phyloP scores from a whole-genome alignment of 2,797 vertebrate species.

The Falco biarmicus region DNA sequence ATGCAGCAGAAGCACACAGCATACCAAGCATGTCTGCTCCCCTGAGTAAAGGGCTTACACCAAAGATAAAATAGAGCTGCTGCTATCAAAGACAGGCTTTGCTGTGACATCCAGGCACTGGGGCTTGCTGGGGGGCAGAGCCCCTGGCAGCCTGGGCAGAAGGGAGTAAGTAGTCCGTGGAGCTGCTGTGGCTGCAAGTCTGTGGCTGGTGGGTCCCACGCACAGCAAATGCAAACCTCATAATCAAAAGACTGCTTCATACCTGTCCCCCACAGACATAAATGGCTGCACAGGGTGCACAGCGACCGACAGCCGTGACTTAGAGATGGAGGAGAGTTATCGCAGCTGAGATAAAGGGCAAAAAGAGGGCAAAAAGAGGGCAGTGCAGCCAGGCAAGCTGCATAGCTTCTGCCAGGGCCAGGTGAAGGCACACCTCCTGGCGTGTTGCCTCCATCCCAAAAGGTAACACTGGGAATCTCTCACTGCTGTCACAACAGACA shows the following conservation, averaged over 20 bases:
- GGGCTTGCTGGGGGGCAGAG: neutral
- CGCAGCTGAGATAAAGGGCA: neutral
- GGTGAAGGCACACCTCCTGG: neutral
- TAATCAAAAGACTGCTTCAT: neutral
- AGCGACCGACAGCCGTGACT: fast-evolving
- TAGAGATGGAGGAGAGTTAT: neutral
- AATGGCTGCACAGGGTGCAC: neutral
- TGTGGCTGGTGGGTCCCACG: neutral
- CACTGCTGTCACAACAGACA: neutral
- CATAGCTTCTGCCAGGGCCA: neutral
- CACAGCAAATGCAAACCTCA: neutral
- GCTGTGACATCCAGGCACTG: neutral
- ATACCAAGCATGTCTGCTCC: fast-evolving
- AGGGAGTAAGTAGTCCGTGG: fast-evolving
- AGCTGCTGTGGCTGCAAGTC: neutral
- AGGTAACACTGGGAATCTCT: neutral
- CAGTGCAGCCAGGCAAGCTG: neutral
- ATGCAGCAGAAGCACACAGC: fast-evolving
- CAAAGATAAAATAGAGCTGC: neutral
- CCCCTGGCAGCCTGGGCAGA: neutral
- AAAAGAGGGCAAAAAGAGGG: neutral
- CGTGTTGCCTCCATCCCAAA: neutral
- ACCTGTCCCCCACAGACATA: fast-evolving
- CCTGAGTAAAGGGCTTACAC: neutral
- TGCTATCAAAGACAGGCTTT: fast-evolving